Evolutionary conservation across 2,797 vertebrate species (phyloP).

Genomic region (Melanotaenia nigrans): DNA sequence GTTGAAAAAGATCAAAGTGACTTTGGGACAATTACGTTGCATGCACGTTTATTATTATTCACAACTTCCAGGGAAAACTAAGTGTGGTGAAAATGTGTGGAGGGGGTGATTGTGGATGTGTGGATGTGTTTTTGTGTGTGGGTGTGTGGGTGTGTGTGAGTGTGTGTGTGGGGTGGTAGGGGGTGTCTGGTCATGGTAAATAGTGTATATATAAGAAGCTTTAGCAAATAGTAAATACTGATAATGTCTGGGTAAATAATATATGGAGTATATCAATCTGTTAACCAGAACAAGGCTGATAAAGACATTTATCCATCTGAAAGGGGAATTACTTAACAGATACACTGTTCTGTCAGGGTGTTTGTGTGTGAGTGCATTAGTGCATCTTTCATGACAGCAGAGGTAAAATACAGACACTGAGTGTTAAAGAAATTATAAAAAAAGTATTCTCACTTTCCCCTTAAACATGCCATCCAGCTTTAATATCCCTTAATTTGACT

Average conservation of each 20-base stretch:
- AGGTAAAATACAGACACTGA: slow-evolving; percentile 12
- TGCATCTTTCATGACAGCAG: slow-evolving; percentile 19
- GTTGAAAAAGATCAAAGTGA: slow-evolving; percentile 75
- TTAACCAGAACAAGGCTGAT: slow-evolving; percentile 64
- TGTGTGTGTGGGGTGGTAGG: too few species aligned
- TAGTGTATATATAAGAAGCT: slow-evolving; percentile 61
- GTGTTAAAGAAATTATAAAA: slow-evolving; percentile 20
- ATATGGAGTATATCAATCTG: slow-evolving; percentile 73
- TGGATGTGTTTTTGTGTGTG: too few species aligned
- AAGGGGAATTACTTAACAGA: slow-evolving; percentile 55
- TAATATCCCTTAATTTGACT: slow-evolving; percentile 26
- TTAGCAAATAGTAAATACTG: slow-evolving; percentile 62
- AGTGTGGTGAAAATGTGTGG: slow-evolving; percentile 27
- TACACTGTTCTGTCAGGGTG: slow-evolving; percentile 9
- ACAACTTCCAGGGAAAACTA: slow-evolving; percentile 50
- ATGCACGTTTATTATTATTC: slow-evolving; percentile 71
- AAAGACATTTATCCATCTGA: slow-evolving; percentile 63
- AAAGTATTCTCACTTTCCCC: slow-evolving; percentile 1
- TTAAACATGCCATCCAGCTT: slow-evolving; percentile 27
- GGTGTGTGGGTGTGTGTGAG: too few species aligned
- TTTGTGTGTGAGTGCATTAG: slow-evolving; percentile 2
- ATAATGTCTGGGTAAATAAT: slow-evolving; percentile 74
- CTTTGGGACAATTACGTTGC: slow-evolving; percentile 72
- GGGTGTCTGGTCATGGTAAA: slow-evolving; percentile 70
- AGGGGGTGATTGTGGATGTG: slow-evolving; percentile 3